Conservation (phyloP, 2,888 invertebrate genomes). For the Phragmatobia fuliginosa region DNA sequence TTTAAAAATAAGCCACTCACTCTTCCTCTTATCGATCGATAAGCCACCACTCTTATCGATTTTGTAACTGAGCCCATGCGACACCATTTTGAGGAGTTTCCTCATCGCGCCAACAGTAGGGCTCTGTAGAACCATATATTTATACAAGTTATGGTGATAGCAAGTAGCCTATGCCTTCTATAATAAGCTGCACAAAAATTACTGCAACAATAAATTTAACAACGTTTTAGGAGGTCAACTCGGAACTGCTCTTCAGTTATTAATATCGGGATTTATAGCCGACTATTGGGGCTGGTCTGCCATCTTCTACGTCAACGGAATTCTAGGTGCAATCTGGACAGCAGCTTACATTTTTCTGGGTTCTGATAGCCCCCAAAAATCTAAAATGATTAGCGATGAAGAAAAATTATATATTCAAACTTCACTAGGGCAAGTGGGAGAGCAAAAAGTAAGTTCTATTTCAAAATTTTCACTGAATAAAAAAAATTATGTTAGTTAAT, state of each 20-base stretch:
- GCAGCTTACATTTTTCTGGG: slow-evolving; percentile 86
- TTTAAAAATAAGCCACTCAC: too few species aligned
- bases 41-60: too few species aligned
- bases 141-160: too few species aligned
- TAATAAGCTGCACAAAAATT: too few species aligned
- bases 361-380: slow-evolving; percentile 87
- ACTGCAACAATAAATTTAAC: neutral
- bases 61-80: too few species aligned
- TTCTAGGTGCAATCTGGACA: slow-evolving; percentile 86
- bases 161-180: too few species aligned
- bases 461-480: neutral
- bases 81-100: too few species aligned
- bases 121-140: too few species aligned
- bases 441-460: slow-evolving; percentile 18
- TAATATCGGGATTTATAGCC: slow-evolving; percentile 88
- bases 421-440: slow-evolving; percentile 22
- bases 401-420: slow-evolving; percentile 56
- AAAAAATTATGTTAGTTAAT: neutral
- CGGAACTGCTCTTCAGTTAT: slow-evolving; percentile 90
- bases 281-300: slow-evolving; percentile 90
- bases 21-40: too few species aligned
- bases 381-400: slow-evolving; percentile 84
- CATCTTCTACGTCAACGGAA: slow-evolving; percentile 90
- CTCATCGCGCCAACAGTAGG: too few species aligned
- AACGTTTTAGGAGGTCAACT: slow-evolving; percentile 88